phyloP scores from a whole-genome alignment of 2,113 vertebrate genomes.

The Rhegmatorhina hoffmannsi region DNA sequence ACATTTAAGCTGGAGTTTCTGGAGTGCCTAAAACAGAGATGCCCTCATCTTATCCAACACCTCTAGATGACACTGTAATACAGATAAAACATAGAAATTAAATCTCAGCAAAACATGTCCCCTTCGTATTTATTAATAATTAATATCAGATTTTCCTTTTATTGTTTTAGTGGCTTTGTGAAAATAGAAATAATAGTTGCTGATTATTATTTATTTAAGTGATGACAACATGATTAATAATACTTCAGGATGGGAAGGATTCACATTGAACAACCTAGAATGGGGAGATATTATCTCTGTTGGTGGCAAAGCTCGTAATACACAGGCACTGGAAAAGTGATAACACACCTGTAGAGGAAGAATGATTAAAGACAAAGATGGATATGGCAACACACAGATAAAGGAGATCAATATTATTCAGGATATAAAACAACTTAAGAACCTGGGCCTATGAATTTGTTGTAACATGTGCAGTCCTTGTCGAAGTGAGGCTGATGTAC shows the following conservation, averaged over 20 bases:
- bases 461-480: background rate
- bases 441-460: background rate
- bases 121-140: slow-evolving; percentile 49
- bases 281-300: slow-evolving; percentile 54
- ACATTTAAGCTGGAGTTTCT: background rate
- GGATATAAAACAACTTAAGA: background rate
- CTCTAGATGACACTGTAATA: slow-evolving; percentile 66
- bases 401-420: slow-evolving; percentile 49
- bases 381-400: slow-evolving; percentile 3
- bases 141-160: slow-evolving; percentile 53
- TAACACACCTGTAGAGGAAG: slow-evolving; percentile 57
- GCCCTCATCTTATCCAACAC: slow-evolving; percentile 1
- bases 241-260: slow-evolving; percentile 43
- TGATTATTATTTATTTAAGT: slow-evolving; percentile 67
- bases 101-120: background rate
- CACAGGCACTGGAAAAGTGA: slow-evolving; percentile 19
- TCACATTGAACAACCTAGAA: slow-evolving; percentile 40
- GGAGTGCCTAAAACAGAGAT: background rate
- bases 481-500: background rate
- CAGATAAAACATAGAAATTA: slow-evolving; percentile 29
- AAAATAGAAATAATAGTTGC: slow-evolving; percentile 61
- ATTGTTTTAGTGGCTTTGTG: slow-evolving; percentile 55
- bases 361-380: slow-evolving; percentile 36
- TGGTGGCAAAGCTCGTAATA: slow-evolving; percentile 56
- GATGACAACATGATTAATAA: slow-evolving; percentile 67